phyloP scores from a whole-genome alignment of 2,797 vertebrate genomes.

The Sparidentex hasta region DNA sequence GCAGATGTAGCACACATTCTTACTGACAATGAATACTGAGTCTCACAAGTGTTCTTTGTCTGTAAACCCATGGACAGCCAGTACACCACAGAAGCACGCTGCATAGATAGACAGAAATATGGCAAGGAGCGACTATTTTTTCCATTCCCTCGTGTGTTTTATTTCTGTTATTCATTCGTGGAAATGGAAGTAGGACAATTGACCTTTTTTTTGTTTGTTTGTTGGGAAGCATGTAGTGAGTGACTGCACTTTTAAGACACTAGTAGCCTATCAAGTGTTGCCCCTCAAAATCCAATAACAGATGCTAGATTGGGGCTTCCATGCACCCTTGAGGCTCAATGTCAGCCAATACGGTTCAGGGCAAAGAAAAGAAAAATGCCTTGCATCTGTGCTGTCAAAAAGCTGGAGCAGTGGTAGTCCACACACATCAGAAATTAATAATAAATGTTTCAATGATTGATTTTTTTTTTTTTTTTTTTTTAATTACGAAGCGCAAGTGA shows the following conservation, averaged over 20 bases:
- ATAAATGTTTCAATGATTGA: conserved; percentile 21
- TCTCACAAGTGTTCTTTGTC: conserved; percentile 12
- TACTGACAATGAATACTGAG: conserved; percentile 34
- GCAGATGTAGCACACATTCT: conserved; percentile 64
- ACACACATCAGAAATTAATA: conserved; percentile 1
- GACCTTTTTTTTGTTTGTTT: conserved; percentile 20
- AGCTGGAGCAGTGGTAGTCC: conserved; percentile 33
- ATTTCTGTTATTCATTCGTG: conserved; percentile 78
- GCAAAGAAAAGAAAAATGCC: conserved; percentile 13
- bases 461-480: conserved; percentile 3
- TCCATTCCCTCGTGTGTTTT: conserved; percentile 50
- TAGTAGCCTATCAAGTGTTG: conserved; percentile 25
- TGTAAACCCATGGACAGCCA: conserved; percentile 1
- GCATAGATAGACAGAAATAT: conserved; percentile 41
- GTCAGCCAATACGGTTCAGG: conserved; percentile 17
- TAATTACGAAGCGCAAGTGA: neutral
- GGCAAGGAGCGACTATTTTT: too few species aligned
- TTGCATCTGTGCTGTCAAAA: conserved; percentile 35
- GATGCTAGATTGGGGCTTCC: conserved; percentile 36
- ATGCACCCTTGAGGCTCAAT: conserved; percentile 29
- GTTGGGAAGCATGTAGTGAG: conserved; percentile 48
- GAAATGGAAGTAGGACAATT: conserved; percentile 49
- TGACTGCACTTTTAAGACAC: conserved; percentile 45
- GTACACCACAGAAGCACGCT: neutral
- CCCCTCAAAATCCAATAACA: conserved; percentile 47